phyloP scores from a whole-genome alignment of 2,888 invertebrate genomes.

The Rutpela maculata region DNA sequence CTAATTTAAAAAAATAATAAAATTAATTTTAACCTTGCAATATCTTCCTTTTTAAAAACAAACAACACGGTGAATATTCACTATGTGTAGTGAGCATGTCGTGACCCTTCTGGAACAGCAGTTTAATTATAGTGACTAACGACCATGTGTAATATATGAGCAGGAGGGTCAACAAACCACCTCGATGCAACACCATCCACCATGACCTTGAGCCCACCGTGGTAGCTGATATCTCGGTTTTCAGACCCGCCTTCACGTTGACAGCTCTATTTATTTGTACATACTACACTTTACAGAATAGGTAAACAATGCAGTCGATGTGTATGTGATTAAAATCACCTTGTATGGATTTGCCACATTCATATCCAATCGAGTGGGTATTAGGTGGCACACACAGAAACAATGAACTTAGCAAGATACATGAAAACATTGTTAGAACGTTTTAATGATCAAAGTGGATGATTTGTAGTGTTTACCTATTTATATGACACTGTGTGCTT shows the following conservation, averaged over 20 bases:
- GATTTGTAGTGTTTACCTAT: too few relatives aligned
- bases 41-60: conserved; percentile 9
- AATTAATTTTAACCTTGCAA: too few relatives aligned
- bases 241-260: neutral
- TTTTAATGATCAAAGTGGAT: too few relatives aligned
- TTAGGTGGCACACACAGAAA: too few relatives aligned
- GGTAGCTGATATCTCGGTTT: conserved; percentile 2
- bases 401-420: too few relatives aligned
- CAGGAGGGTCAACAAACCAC: conserved; percentile 39
- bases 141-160: conserved; percentile 38
- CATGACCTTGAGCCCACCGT: conserved; percentile 27
- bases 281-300: neutral
- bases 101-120: conserved; percentile 9
- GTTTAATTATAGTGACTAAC: conserved; percentile 38
- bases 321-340: too few relatives aligned
- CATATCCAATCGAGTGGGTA: too few relatives aligned
- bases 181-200: conserved; percentile 20
- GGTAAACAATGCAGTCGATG: too few relatives aligned
- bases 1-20: too few relatives aligned
- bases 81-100: conserved; percentile 12
- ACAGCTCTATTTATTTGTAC: conserved; percentile 7
- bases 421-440: too few relatives aligned
- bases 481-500: too few relatives aligned
- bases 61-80: conserved; percentile 22
- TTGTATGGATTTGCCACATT: too few relatives aligned